Conservation (phyloP, 2,888 invertebrate genomes). For the Xanthia togata region DNA sequence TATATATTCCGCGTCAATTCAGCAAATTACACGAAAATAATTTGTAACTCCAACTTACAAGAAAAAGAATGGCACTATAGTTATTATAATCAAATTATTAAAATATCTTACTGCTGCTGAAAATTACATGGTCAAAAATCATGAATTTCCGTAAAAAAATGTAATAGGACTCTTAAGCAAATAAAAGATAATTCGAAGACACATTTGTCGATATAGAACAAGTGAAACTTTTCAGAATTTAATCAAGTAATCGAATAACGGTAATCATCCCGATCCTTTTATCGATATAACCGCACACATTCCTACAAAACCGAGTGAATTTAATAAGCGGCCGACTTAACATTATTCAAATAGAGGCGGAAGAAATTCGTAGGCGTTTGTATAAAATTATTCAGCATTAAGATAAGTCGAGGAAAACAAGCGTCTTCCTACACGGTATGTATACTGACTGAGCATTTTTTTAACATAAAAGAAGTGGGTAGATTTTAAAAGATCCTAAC, state of each 20-base stretch:
- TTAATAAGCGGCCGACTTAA: constrained; percentile 64
- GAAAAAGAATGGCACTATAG: too few species aligned
- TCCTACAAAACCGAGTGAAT: constrained; percentile 58
- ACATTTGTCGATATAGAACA: neutral
- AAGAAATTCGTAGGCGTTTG: constrained; percentile 63
- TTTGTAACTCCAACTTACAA: too few species aligned
- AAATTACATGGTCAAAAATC: too few species aligned
- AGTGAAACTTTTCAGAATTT: neutral
- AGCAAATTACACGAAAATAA: too few species aligned
- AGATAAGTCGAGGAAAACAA: constrained; percentile 55
- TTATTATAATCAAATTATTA: too few species aligned
- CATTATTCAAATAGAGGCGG: constrained; percentile 66
- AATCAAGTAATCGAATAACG: constrained; percentile 37
- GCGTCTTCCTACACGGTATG: constrained; percentile 16
- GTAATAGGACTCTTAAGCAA: too few species aligned
- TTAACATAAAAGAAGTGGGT: constrained; percentile 1
- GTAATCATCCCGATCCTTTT: constrained; percentile 24
- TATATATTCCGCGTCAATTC: too few species aligned
- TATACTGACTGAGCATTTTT: constrained; percentile 11
- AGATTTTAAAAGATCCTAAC: neutral
- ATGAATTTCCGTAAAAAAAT: too few species aligned
- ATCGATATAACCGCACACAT: constrained; percentile 47
- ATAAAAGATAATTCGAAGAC: neutral
- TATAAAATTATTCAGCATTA: constrained; percentile 65
- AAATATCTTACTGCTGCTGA: too few species aligned